Evolutionary conservation across 1,140 invertebrate genomes (phyloP).

Genomic region (Ruditapes philippinarum): DNA sequence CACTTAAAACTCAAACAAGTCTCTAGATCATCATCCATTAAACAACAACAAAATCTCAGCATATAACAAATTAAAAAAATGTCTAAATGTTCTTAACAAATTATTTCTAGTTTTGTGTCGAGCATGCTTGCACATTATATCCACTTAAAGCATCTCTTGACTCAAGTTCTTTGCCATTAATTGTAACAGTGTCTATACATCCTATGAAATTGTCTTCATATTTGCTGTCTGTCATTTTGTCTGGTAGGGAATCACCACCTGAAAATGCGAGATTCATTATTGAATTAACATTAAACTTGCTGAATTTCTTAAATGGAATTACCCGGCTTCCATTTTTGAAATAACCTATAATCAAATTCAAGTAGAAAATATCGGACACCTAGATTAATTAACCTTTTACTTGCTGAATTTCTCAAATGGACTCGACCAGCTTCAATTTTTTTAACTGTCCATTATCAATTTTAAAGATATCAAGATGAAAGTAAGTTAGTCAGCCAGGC

Average conservation of each 20-base stretch:
- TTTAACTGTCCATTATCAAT: too few species aligned
- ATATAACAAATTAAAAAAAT: background rate
- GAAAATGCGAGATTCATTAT: too few species aligned
- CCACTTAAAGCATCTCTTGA: conserved; percentile 36
- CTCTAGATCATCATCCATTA: background rate
- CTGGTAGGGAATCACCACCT: conserved; percentile 52
- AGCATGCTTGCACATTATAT: conserved; percentile 52
- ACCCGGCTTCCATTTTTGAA: too few species aligned
- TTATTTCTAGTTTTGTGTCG: background rate
- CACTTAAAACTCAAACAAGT: background rate
- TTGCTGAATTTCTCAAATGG: too few species aligned
- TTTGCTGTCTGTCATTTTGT: conserved; percentile 50
- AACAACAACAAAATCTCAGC: background rate
- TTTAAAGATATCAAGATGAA: too few species aligned
- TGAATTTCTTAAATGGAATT: too few species aligned
- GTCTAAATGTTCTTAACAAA: background rate
- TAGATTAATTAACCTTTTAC: too few species aligned
- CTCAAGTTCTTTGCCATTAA: conserved; percentile 44
- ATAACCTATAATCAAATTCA: too few species aligned
- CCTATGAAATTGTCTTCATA: conserved; percentile 45
- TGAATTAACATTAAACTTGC: too few species aligned
- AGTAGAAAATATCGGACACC: too few species aligned
- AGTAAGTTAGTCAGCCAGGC: too few species aligned
- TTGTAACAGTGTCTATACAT: conserved; percentile 48
- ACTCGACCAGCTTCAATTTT: too few species aligned